Evolutionary conservation across 2,888 invertebrate genomes (phyloP), one percentile per base, ranked within the genome.

Genomic region (Polydrusus pterygomalis): DNA sequence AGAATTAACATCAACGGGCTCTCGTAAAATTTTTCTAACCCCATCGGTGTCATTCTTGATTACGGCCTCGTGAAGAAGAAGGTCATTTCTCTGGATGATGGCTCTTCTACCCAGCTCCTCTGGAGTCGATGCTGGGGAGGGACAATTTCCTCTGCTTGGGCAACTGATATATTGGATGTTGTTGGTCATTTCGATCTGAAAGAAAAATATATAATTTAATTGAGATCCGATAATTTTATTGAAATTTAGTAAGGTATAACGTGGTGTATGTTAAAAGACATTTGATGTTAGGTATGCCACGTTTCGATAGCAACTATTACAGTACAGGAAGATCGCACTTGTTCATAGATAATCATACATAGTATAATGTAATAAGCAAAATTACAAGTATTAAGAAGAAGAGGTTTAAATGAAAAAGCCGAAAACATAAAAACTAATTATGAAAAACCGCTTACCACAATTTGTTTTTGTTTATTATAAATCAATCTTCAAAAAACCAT

Each of bases 1-100:
- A 75, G 92, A 93, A 85, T 93, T 92, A 82, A 93, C 91, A 83
- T 93, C 93, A 30, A 93, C 90, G 0, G 91, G 92, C 79, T 93
- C 90, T 81, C 88, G 89, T 70, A 93, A 88, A 10, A 93, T 91
- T 83, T 90, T 91, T 62, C 90, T 87, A 17, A 93, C 93, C 0
- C 91, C 90, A 1, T 91, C 92, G 0, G 92, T 89, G 83, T 93
- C 93, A 83, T 93, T 93, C 86, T 93, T 93, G 85, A 93, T 93
- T 40, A 93, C 93, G 2, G 93, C 93, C 83, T 93, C 93, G 84
- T 93, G 93, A 0, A 93, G 89, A 1, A 93, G 88, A 54, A 93
- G 87, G 83, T 93, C 93, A 83, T 93, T 93, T 82, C 92, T 91
- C 81, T 93, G 91, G 49, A 91, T 89, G 0, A 90, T 85, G 0